Conservation (phyloP, 2,113 vertebrate species). For the Sula dactylatra region DNA sequence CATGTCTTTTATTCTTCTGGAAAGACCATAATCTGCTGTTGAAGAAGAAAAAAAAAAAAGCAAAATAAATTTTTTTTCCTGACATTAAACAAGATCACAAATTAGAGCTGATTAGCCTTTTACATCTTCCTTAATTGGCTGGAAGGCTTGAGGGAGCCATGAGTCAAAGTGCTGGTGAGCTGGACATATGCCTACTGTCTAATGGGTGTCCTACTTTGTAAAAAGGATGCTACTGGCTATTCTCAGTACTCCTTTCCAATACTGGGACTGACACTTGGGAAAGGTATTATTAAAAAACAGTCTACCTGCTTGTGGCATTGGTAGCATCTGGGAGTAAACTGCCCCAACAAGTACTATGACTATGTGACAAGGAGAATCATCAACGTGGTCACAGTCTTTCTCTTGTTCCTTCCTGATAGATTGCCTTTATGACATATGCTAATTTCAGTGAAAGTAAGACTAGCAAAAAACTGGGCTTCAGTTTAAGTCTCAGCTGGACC, state of each 20-base stretch:
- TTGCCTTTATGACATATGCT: not conserved
- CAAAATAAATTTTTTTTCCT: not conserved
- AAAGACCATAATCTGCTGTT: not conserved
- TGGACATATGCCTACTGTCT: not conserved
- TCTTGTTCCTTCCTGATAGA: not conserved
- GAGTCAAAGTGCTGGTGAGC: not conserved
- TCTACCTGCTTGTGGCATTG: not conserved
- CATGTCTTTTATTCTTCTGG: not conserved
- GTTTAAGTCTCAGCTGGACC: not conserved
- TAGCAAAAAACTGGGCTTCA: not conserved
- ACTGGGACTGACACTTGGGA: not conserved
- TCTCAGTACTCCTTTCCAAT: not conserved
- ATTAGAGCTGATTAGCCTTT: constrained; percentile 1
- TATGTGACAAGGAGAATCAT: not conserved
- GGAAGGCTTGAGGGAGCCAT: not conserved
- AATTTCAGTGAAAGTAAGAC: not conserved
- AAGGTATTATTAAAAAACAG: not conserved
- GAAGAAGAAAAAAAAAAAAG: not conserved
- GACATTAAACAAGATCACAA: not conserved
- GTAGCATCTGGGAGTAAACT: not conserved
- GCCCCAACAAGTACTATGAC: not conserved
- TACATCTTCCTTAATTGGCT: not conserved
- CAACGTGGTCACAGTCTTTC: not conserved
- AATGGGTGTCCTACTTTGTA: not conserved
- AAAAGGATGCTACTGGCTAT: not conserved